Conservation (phyloP, 2,113 vertebrate species). For the Axis porcinus region DNA sequence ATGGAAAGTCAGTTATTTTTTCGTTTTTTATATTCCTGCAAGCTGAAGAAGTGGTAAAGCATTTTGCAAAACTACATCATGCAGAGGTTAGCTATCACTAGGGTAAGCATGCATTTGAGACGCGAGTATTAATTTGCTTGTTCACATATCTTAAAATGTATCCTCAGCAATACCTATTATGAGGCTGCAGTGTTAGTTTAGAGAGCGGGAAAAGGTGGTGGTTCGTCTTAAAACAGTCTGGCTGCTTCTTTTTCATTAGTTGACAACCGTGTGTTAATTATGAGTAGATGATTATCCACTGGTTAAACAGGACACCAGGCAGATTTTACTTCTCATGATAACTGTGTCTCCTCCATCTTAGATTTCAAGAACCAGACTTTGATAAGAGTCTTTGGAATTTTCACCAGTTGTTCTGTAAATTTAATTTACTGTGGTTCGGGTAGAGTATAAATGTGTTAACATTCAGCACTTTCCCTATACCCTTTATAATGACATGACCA, state of each 20-base stretch:
- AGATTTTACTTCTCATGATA: background rate
- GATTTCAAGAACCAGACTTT: background rate
- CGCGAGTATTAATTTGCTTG: background rate
- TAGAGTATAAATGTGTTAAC: background rate
- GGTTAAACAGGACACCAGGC: background rate
- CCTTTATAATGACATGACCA: background rate
- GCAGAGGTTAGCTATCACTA: background rate
- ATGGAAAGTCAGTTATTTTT: background rate
- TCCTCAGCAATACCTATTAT: background rate
- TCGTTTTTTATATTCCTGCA: background rate
- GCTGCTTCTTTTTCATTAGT: background rate
- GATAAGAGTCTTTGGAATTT: background rate
- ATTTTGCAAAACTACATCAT: background rate
- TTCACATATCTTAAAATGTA: background rate
- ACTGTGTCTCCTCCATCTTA: too few species aligned
- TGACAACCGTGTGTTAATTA: background rate
- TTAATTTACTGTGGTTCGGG: background rate
- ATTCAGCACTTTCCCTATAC: background rate
- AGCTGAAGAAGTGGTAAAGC: background rate
- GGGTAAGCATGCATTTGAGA: background rate
- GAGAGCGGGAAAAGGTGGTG: background rate
- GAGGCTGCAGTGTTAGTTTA: background rate
- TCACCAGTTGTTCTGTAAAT: background rate
- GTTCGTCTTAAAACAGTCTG: background rate
- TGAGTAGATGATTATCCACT: background rate